Evolutionary conservation across 92 coral and sea anemone species (phyloP), one percentile per base, ranked within the genome.

Genomic region (Anthopleura xanthogrammica): DNA sequence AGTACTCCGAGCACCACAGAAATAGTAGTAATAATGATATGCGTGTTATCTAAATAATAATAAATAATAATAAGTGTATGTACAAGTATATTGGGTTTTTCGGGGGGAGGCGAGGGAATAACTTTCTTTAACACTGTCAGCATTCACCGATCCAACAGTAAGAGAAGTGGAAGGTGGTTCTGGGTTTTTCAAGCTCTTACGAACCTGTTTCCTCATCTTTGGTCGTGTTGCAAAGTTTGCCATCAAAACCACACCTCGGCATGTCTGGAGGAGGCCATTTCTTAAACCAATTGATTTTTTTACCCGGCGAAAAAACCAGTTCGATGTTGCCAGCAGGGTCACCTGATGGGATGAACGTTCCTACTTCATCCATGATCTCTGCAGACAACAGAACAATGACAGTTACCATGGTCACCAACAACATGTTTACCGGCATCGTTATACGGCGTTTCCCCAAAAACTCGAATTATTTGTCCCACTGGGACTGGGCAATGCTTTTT

Each of bases 221-320:
- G 8, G 86, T 82, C 54, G 76, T 55, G 8, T 55, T 70, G 60
- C 98, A 95, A 16, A 83, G 88, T 66, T 92, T 92, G 20, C 95
- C 92, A 76, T 89, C 90, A 85, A 95, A 95, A 12, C 98, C 98
- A 75, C 98, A 95, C 74, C 82, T 80, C 16, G 96, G 98, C 41
- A 86, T 79, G 83, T 93, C 98, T 22, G 73, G 76, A 11, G 98
- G 98, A 40, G 94, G 92, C 36, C 95, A 84, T 42, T 20, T 77
- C 14, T 39, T 23, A 65, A 84, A 84, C 87, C 87, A 84, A 12
- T 41, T 36, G 4, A 84, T 77, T 19, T 41, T 48, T 62, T 77
- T 66, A 9, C 77, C 76, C 60, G 81, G 81, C 3, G 75, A 60
- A 23, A 84, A 77, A 54, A 41, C 40, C 3, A 84, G 36, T 29